Evolutionary conservation across 30 jellyfish, hydroid and myxozoan species (phyloP).

Genomic region (Aurelia sp.): DNA sequence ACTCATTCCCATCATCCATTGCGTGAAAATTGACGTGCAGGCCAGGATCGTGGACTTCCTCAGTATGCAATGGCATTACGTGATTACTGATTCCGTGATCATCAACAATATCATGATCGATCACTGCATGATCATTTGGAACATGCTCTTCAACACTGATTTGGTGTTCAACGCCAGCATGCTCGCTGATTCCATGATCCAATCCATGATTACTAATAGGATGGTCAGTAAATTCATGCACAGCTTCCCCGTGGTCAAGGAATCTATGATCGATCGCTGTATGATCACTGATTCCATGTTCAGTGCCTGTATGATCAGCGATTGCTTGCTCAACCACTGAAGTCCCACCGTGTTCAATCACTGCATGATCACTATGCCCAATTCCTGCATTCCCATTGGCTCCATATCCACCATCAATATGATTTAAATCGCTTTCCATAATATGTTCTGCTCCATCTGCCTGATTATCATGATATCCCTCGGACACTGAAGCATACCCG

Average conservation of each 20-base stretch:
- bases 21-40: conserved; percentile 39
- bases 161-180: conserved; percentile 13
- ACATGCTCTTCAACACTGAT: background rate
- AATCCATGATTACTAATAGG: background rate
- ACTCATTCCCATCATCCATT: conserved; percentile 22
- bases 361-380: no score
- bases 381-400: no score
- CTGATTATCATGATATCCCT: conserved; percentile 19
- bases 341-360: no score
- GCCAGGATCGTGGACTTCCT: conserved; percentile 62
- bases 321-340: conserved; percentile 2
- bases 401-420: background rate
- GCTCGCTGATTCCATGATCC: conserved; percentile 26
- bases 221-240: conserved; percentile 22
- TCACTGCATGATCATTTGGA: background rate
- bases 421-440: conserved; percentile 20
- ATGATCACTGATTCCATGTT: conserved; percentile 16
- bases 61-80: background rate
- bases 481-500: conserved; percentile 48
- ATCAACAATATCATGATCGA: conserved; percentile 1
- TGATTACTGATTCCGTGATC: conserved; percentile 44
- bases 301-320: conserved; percentile 13
- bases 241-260: conserved; percentile 17
- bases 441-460: conserved; percentile 22
- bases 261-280: background rate